Conservation (phyloP, 2,797 vertebrate genomes). For the Onychomys torridus region DNA sequence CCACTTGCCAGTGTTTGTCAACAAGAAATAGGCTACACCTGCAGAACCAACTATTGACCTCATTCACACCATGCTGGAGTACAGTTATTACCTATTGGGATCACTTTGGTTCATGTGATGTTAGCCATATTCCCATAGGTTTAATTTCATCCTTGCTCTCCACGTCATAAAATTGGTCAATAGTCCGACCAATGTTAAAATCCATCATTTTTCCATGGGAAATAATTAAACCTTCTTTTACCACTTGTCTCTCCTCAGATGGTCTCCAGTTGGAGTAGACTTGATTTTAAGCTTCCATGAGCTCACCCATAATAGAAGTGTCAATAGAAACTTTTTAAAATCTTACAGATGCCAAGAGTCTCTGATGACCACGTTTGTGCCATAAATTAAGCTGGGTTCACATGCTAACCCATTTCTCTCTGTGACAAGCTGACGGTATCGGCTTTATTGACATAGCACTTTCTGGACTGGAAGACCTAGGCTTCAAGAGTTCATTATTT, state of each 20-base stretch:
- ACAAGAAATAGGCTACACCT: constrained; percentile 21
- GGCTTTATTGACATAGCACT: background rate
- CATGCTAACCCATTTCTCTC: background rate
- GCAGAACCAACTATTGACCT: background rate
- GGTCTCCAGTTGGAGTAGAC: background rate
- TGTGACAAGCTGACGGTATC: background rate
- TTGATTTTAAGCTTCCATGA: constrained; percentile 13
- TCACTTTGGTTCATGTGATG: background rate
- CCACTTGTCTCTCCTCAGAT: background rate
- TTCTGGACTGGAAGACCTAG: background rate
- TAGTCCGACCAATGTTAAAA: constrained; percentile 17
- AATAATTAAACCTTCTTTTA: constrained; percentile 35
- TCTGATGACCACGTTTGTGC: background rate
- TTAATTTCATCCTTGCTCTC: constrained; percentile 36
- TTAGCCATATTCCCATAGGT: background rate
- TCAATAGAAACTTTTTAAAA: background rate
- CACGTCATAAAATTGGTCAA: background rate
- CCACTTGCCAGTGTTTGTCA: background rate
- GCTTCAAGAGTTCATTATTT: background rate
- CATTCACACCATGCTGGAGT: background rate
- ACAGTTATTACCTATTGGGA: background rate
- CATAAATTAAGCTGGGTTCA: background rate
- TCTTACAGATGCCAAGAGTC: background rate
- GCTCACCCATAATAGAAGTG: background rate
- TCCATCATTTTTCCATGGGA: constrained; percentile 36